phyloP scores from a whole-genome alignment of 2,888 invertebrate species.

The Leptodirus hochenwartii region DNA sequence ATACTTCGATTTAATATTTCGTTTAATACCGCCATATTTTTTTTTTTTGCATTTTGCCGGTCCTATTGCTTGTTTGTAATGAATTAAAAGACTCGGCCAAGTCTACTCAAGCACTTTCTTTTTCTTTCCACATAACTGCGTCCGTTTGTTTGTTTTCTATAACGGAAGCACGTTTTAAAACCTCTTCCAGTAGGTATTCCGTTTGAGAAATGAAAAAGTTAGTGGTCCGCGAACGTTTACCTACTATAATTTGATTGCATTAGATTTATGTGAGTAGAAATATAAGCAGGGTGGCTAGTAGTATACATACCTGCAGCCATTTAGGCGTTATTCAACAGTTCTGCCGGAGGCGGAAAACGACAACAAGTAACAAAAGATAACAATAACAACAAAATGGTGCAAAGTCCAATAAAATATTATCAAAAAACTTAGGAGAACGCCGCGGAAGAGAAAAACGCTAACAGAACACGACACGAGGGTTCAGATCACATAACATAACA shows the following conservation, averaged over 20 bases:
- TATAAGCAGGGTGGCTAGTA: no score
- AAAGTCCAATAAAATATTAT: no score
- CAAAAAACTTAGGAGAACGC: no score
- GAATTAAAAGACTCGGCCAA: constrained; percentile 1
- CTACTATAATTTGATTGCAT: constrained; percentile 6
- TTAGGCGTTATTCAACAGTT: no score
- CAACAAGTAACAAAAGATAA: no score
- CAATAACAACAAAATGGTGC: no score
- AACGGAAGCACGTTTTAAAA: constrained; percentile 3
- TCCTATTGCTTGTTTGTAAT: neutral
- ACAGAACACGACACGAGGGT: no score
- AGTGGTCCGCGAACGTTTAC: constrained; percentile 3
- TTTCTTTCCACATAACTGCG: constrained; percentile 2
- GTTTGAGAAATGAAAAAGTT: constrained; percentile 2
- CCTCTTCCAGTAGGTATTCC: constrained; percentile 1
- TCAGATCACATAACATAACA: no score
- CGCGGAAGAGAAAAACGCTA: no score
- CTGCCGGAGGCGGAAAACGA: no score
- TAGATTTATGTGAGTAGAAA: no score
- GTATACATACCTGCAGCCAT: no score
- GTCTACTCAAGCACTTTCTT: neutral
- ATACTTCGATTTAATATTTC: constrained; percentile 2
- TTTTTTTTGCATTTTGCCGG: constrained; percentile 2
- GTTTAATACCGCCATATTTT: constrained; percentile 2
- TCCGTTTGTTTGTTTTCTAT: constrained; percentile 5